Base-by-base conservation (phyloP, 35 echinoderm and acorn worm genomes). In the Heliocidaris erythrogramma region DNA sequence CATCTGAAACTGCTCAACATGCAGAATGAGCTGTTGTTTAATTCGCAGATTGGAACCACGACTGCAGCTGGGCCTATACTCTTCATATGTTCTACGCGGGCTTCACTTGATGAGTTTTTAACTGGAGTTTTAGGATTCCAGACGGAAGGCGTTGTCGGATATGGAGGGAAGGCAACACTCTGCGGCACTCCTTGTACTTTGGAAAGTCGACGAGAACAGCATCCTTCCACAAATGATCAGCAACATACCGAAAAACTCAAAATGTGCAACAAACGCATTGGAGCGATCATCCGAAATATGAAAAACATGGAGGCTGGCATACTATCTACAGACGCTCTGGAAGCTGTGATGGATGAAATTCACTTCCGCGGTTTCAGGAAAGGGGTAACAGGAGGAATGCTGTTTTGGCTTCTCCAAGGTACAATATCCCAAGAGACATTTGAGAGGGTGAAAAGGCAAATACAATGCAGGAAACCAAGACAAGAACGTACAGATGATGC, bases 71-170 rank as follows among this genome's bases (percentile, higher is more conserved):
- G 95, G 5, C 98, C 98, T 18, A 95, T 99, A 13, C 91, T 99
- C 13, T 30, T 99, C 13, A 91, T 99, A 10, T 99, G 97, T 89
- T 96, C 47, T 17, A 97, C 97, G 9, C 97, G 97, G 50, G 97
- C 96, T 93, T 96, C 98, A 0, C 96, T 99, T 93, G 98, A 99
- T 91, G 97, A 99, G 31, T 99, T 96, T 88, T 87, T 99, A 60
- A 96, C 96, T 60, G 96, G 96, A 11, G 95, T 99, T 24, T 90
- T 96, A 8, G 30, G 50, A 18, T 99, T 99, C 85, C 88, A 95
- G 27, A 93, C 86, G 8, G 60, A 93, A 56, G 94, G 94, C 27
- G 92, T 99, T 52, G 96, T 99, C 18, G 96, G 98, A 35, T 92
- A 96, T 59, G 98, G 98, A 42, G 35, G 35, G 35, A 42, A 42